Base-by-base conservation (phyloP, 2,888 invertebrate genomes). In the Gordius sp. region DNA sequence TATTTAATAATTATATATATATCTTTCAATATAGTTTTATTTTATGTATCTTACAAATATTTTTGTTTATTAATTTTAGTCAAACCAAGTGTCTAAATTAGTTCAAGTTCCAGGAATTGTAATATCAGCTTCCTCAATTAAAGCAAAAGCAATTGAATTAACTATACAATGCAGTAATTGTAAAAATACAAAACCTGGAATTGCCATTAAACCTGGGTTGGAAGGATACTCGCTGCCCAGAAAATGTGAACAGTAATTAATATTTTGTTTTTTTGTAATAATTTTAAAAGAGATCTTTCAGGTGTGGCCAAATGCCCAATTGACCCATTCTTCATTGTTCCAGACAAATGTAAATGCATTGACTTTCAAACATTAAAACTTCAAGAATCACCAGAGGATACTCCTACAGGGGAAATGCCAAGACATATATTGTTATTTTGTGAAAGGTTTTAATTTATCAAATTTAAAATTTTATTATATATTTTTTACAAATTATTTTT, bases 321-420 rank as follows among this genome's bases (percentile, higher is more conserved):
- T 58, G 97, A 99, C 72, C 97, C 97, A 1, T 99, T 83, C 69
- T 89, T 86, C 68, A 89, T 99, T 61, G 79, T 93, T 69, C 91
- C 93, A 18, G 93, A 97, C 68, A 89, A 87, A 70, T 93, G 93
- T 69, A 77, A 78, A 62, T 97, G 93, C 69, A 83, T 93, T 25
- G 93, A 99, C 71, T 99, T 85, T 67, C 97, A 99, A 77, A 79
- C 82, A 0, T 69, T 97, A n/a, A 99, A 73, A 61, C 66, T 74
- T 18, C 71, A 71, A 61, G 71, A 71, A 61, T 25, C 27, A 16
- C 59, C 59, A 2, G 59, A 91, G 68, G 78, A 77, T 61, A 80
- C 85, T 59, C 87, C 87, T 0, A 87, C 91, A 66, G 93, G 97
- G 53, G 97, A 99, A 73, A 82, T 97, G 75, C 93, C 97, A 0